Conservation (phyloP, 1,140 invertebrate genomes). For the Pseudomyrmex dendroicus region DNA sequence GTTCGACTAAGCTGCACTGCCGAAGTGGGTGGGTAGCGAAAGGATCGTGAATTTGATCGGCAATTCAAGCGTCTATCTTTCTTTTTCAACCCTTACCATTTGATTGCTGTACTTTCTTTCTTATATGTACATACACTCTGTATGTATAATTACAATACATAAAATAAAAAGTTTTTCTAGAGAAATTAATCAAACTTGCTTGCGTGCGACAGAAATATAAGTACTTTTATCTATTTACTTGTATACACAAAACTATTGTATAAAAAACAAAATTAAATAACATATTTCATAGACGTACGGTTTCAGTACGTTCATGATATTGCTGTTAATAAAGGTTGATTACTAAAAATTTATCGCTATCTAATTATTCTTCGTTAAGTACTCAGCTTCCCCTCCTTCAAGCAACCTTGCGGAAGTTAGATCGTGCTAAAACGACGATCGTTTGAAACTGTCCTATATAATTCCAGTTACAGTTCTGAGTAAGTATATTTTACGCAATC, state of each 20-base stretch:
- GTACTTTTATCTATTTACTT: neutral
- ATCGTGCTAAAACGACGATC: constrained; percentile 64
- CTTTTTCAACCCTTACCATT: constrained; percentile 43
- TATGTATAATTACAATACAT: neutral
- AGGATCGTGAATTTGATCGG: constrained; percentile 84
- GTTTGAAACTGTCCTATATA: constrained; percentile 64
- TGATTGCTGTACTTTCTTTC: constrained; percentile 6
- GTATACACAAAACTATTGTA: neutral
- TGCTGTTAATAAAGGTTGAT: constrained; percentile 50
- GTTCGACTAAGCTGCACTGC: constrained; percentile 74
- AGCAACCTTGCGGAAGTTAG: constrained; percentile 64
- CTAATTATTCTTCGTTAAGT: constrained; percentile 65
- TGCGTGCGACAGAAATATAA: neutral
- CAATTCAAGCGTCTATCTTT: constrained; percentile 73
- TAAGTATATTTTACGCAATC: no score
- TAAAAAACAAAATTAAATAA: neutral
- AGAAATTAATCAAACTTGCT: neutral
- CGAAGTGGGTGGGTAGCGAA: constrained; percentile 80
- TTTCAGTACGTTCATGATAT: neutral
- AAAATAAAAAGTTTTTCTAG: neutral
- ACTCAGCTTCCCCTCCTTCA: constrained; percentile 49
- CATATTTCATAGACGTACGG: no score
- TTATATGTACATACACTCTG: no score
- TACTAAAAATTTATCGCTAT: constrained; percentile 64
- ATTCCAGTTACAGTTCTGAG: constrained; percentile 28